Base-by-base conservation (phyloP, 37 sponge, comb jelly and placozoan genomes). In the Eunapius fragilis region DNA sequence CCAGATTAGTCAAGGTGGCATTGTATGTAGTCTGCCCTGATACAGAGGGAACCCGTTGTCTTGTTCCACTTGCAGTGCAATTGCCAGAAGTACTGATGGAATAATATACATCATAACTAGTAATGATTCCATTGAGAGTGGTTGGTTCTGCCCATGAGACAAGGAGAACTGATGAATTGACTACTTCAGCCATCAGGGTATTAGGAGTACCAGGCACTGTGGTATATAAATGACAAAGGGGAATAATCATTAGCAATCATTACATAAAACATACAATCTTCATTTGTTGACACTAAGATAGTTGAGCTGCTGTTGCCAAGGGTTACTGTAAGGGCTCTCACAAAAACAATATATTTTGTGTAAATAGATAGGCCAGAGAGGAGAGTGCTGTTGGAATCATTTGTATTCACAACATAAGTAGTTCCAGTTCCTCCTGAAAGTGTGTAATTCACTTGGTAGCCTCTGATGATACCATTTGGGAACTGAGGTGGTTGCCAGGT, bases 391-490 rank as follows among this genome's bases (percentile, higher is more conserved):
- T 58, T 17, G 22, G 17, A 17, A 58, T 17, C 58, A 58, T 11
- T 11, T 25, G 25, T 31, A 5, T 80, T 36, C 11, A 71, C 71
- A 32, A 24, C 25, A 24, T 24, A 0, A 1, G 71, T 82, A 12
- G 23, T 14, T 2, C n/a, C 27, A 10, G 45, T 82, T 12, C 24
- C 34, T 28, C 27, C 4, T 2, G 58, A 19, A 58, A 32, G 23
- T 0, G 74, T 71, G 68, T 77, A 48, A 1, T n/a, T 24, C 11
- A 91, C 31, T 11, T 26, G 30, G 82, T 91, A 91, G 17, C n/a
- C 7, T 2, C 25, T 17, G 32, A 91, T 78, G 36, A 82, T 25
- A 28, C 92, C 92, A 87, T 91, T 91, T 14, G 84, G 84, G 7
- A 10, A 24, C 14, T 24, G 32, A 68, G 88, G 88, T 26, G 77